Conservation (phyloP, 2,888 invertebrate species). For the Oscheius sp. region DNA sequence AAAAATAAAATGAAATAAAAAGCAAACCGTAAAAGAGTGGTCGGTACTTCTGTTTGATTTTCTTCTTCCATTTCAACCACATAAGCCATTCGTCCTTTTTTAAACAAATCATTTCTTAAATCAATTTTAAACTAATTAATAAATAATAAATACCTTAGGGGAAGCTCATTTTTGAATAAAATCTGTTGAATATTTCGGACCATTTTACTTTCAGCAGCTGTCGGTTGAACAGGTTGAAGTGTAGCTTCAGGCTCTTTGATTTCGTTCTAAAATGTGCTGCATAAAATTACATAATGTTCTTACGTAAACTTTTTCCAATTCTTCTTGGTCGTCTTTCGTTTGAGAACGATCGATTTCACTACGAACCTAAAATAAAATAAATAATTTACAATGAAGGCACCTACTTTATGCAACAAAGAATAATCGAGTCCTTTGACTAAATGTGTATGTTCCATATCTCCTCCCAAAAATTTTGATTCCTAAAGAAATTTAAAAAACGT, state of each 20-base stretch:
- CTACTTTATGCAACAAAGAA: conserved; percentile 84
- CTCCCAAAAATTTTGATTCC: conserved; percentile 99
- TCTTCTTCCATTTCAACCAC: conserved; percentile 90
- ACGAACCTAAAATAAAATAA: conserved; percentile 76
- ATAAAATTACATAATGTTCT: not conserved
- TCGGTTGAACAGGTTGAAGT: not conserved
- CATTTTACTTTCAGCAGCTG: conserved; percentile 59
- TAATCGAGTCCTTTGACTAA: conserved; percentile 98
- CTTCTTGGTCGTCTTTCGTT: conserved; percentile 77
- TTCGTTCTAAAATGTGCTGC: not conserved
- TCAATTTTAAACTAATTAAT: not conserved
- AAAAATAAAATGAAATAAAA: not conserved
- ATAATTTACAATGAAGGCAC: conserved; percentile 73
- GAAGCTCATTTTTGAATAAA: conserved; percentile 73
- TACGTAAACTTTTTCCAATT: conserved; percentile 81
- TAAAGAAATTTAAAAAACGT: conserved; percentile 35
- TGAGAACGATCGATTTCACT: conserved; percentile 82
- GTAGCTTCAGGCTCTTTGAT: conserved; percentile 1
- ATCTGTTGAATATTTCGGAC: conserved; percentile 78
- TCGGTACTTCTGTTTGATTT: conserved; percentile 87
- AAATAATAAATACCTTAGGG: conserved; percentile 21
- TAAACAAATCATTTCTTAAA: conserved; percentile 83
- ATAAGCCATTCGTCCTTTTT: conserved; percentile 96
- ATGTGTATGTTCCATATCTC: conserved; percentile 99
- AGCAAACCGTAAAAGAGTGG: conserved; percentile 78